Base-by-base conservation (phyloP, 2,888 invertebrate species). In the Seladonia tumulorum region DNA sequence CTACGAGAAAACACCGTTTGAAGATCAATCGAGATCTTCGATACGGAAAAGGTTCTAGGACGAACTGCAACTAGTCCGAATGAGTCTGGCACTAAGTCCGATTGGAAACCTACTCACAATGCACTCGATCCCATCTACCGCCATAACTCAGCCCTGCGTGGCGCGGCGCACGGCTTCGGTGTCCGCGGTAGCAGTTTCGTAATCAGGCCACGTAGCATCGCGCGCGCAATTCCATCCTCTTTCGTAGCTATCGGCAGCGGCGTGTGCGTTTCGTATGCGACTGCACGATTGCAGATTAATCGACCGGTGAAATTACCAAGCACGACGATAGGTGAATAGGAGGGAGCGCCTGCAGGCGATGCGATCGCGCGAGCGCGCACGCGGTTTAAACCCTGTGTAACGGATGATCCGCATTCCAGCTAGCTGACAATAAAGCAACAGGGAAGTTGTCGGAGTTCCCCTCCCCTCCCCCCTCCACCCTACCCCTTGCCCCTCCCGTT, bases 371-470 rank as follows among this genome's bases (percentile, higher is more conserved):
- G 70, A 18, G 42, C 60, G 72, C 66, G 0, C 29, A 16, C 63
- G 29, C 72, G 72, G 73, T 76, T 76, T 45, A 70, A 68, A 73
- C 39, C 35, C 29, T 76, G 73, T 35, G 85, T 68, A 73, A 73
- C 85, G 85, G 82, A 85, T 85, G 73, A 85, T 85, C 86, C 85
- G 79, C 85, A 76, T 85, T 85, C 85, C 85, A 25, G 14, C 22
- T 42, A 42, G 68, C 76, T 80, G 47, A 47, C 83, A 60, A 84
- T 83, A 76, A 83, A 83, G 71, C 83, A 39, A 83, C 66, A 72
- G 68, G 78, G 70, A 78, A 85, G 71, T 68, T 68, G 68, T 78
- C 75, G 85, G 68, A 16, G 25, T 2, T 3, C 60, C 25, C 12
- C 5, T 18, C 29, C 2, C 66, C 66, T 25, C 3, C 25, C 22